Percentiles rank a stretch among this genome's conserved stretches.
phyloP scores from a whole-genome alignment of 2,113 vertebrate species.

The Loxodonta africana region DNA sequence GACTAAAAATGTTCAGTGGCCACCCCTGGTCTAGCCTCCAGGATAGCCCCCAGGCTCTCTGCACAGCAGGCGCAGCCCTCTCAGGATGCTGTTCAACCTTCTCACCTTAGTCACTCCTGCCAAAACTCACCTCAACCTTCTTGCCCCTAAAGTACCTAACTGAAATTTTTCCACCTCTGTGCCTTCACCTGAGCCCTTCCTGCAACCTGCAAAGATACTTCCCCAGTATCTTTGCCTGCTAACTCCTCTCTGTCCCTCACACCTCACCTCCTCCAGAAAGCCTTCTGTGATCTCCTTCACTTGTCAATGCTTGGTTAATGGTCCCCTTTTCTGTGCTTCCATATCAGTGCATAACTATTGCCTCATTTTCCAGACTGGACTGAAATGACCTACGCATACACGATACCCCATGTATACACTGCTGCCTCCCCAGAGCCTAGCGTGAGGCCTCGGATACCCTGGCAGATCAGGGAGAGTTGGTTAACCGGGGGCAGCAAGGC shows the following conservation, averaged over 20 bases:
- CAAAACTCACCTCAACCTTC: not conserved
- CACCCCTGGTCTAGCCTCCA: not conserved
- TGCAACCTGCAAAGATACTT: not conserved
- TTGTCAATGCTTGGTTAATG: not conserved
- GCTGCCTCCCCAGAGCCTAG: not conserved
- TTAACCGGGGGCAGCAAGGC: not conserved
- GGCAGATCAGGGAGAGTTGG: not conserved
- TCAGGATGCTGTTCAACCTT: no score
- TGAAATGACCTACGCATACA: not conserved
- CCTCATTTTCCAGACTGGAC: not conserved
- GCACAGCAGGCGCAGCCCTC: not conserved
- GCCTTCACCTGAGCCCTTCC: not conserved
- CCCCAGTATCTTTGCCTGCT: not conserved
- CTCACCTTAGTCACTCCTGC: not conserved
- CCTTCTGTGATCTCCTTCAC: not conserved
- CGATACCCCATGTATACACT: not conserved
- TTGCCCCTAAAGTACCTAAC: not conserved
- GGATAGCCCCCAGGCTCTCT: not conserved
- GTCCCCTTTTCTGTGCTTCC: conserved; percentile 2
- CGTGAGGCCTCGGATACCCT: not conserved
- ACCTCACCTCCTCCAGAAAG: not conserved
- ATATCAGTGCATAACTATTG: not conserved
- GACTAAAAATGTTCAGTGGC: not conserved
- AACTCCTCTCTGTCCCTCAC: not conserved
- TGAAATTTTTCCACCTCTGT: not conserved